Evolutionary conservation across 2,113 vertebrate species (phyloP), one percentile per base, ranked within the genome.

Genomic region (Ahaetulla prasina): DNA sequence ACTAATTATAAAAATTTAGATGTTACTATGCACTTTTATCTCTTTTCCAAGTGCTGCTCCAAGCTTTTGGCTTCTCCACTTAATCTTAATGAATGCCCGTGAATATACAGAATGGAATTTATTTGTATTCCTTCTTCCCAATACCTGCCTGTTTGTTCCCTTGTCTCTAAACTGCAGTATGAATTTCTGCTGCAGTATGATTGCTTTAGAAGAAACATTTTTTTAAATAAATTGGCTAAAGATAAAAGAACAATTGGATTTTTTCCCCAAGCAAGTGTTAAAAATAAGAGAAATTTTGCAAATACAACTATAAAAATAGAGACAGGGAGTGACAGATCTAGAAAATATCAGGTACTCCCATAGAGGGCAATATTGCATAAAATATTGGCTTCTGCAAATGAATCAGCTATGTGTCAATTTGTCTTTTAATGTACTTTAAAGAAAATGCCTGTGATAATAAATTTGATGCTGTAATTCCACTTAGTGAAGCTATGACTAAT

Each of bases 281-380:
- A 18, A 91, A 93, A 94, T 88, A 94, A 93, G 91, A 93, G 30
- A 7, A 1, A 53, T 88, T 88, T 88, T 92, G 85, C 14, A 90
- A 93, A 94, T 8, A 47, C 57, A 85, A 16, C 9, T 55, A 60
- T 87, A 87, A 10, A 89, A 93, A 94, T 7, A n/a, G 25, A 54
- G 12, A 30, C 18, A 27, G 0, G 22, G 14, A 0, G 1, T 94
- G 93, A 94, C 45, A 84, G 85, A 94, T 94, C 91, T 89, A 50
- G 63, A 89, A 92, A 96, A 27, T 80, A 95, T 94, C 92, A 93
- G 53, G 86, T 94, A 91, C 87, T 97, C 97, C 98, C 97, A 96
- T 97, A 98, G 98, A 97, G 96, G 97, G 98, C 97, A 97, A 97
- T 96, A 95, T 98, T 97, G 97, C 95, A 97, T 97, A 96, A 97